A percentile compares a stretch with the other conserved stretches of the same genome.
Conservation (phyloP, 2,888 invertebrate species). For the Euplagia quadripunctaria region DNA sequence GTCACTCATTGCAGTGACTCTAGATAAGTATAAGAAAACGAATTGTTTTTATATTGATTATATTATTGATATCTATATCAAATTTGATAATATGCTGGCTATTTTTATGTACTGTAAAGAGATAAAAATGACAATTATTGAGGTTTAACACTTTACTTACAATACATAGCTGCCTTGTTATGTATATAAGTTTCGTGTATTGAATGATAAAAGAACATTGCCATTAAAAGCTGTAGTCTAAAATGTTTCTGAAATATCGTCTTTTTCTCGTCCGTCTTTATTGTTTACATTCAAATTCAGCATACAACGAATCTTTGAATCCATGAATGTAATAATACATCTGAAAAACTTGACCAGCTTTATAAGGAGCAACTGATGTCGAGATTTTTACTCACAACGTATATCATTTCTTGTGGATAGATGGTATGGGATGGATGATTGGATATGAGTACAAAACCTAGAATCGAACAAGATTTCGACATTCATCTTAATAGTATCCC, state of each 20-base stretch:
- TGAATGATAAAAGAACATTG: too few species aligned
- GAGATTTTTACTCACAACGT: not conserved
- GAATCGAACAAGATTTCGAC: too few species aligned
- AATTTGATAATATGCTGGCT: not conserved
- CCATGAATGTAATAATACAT: conserved; percentile 14
- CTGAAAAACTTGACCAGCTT: conserved; percentile 14
- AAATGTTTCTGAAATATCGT: conserved; percentile 1
- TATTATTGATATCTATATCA: not conserved
- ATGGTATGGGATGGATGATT: not conserved
- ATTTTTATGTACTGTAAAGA: not conserved
- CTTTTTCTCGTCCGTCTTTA: conserved; percentile 29
- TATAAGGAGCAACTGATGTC: conserved; percentile 24
- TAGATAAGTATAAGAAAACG: not conserved
- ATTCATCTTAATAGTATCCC: too few species aligned
- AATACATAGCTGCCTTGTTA: too few species aligned
- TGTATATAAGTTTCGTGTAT: too few species aligned
- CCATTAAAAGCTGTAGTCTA: too few species aligned
- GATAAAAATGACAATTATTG: too few species aligned
- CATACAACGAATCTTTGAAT: not conserved
- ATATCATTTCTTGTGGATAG: not conserved
- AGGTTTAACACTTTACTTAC: too few species aligned
- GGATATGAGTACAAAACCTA: too few species aligned
- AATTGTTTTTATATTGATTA: too few species aligned
- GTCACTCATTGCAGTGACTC: not conserved
- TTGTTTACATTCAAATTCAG: conserved; percentile 40